phyloP scores from a whole-genome alignment of 2,113 vertebrate genomes.

The Sula dactylatra region DNA sequence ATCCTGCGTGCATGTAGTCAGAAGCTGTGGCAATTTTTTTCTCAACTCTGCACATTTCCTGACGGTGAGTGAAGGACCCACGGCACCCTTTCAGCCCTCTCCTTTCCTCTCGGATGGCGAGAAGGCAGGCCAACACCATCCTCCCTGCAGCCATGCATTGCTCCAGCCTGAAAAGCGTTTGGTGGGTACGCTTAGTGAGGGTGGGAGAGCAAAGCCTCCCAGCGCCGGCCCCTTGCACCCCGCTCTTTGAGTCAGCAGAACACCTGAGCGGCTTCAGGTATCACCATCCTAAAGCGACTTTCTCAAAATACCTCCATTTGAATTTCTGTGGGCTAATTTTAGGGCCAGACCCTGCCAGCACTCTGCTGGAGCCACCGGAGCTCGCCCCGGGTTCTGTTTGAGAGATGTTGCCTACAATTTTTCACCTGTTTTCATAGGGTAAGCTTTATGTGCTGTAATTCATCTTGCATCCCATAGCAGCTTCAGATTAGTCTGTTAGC shows the following conservation, averaged over 20 bases:
- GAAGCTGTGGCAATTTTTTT: not conserved
- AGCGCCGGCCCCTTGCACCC: not conserved
- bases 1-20: not conserved
- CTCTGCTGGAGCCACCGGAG: not conserved
- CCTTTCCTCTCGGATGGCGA: not conserved
- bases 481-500: slow-evolving; percentile 32
- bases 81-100: not conserved
- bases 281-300: not conserved
- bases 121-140: not conserved
- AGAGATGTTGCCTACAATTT: not conserved
- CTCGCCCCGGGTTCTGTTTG: accelerated
- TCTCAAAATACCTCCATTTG: not conserved
- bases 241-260: not conserved
- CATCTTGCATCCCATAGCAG: not conserved
- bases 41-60: not conserved
- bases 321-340: not conserved
- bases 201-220: not conserved
- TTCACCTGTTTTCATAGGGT: not conserved
- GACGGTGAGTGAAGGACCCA: not conserved
- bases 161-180: not conserved
- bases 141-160: not conserved
- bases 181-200: not conserved
- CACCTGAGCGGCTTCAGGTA: not conserved
- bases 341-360: not conserved
- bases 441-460: not conserved